Evolutionary conservation across 2,888 invertebrate genomes (phyloP).

Genomic region (Eupithecia tripunctaria): DNA sequence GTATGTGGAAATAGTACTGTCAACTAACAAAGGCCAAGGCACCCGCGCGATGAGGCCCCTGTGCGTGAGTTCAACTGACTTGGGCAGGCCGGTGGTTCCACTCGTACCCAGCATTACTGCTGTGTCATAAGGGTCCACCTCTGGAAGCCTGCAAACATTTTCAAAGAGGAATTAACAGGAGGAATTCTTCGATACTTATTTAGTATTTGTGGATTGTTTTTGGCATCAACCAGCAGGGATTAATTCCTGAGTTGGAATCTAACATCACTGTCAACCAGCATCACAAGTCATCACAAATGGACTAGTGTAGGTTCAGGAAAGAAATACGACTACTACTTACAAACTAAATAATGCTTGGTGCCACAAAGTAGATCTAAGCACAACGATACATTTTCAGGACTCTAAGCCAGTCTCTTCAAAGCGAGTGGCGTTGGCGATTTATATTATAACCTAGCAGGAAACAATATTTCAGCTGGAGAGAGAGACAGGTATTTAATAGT

Average conservation of each 20-base stretch:
- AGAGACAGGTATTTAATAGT: neutral
- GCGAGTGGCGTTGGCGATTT: neutral
- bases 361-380: neutral
- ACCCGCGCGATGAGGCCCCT: neutral
- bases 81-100: slow-evolving; percentile 2
- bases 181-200: neutral
- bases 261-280: too few relatives aligned
- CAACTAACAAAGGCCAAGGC: neutral
- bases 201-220: neutral
- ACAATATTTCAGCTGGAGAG: neutral
- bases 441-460: neutral
- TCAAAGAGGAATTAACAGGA: neutral
- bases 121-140: neutral
- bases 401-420: neutral
- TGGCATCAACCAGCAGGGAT: neutral
- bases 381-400: neutral
- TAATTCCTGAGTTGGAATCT: too few relatives aligned
- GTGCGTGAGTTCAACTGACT: slow-evolving; percentile 1
- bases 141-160: neutral
- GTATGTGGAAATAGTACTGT: neutral
- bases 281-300: too few relatives aligned
- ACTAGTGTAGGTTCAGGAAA: too few relatives aligned
- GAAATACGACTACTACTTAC: too few relatives aligned
- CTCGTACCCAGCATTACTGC: neutral
- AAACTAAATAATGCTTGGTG: too few relatives aligned